Evolutionary conservation across 2,797 vertebrate genomes (phyloP).

Genomic region (Mus caroli): DNA sequence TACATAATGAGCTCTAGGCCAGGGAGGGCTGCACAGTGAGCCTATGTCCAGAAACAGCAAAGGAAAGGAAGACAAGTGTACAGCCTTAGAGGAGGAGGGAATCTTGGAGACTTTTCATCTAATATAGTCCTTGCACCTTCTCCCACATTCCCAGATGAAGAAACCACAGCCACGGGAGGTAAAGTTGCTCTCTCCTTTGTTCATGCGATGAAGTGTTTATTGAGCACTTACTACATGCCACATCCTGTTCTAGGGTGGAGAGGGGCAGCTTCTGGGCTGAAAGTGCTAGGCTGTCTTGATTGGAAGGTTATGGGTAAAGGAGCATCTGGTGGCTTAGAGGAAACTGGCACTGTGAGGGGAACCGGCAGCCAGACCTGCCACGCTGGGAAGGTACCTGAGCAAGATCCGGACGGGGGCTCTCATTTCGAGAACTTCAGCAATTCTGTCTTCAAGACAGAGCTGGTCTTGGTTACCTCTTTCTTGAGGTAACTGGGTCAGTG

Average conservation of each 20-base stretch:
- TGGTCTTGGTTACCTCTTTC: neutral
- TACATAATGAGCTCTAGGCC: neutral
- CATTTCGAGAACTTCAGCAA: neutral
- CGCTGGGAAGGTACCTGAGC: neutral
- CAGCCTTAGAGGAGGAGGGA: constrained; percentile 57
- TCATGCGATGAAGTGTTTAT: constrained; percentile 78
- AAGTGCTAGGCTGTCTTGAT: constrained; percentile 4
- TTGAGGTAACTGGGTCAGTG: neutral
- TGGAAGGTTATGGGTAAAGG: neutral
- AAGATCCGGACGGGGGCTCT: neutral
- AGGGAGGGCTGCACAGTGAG: no score
- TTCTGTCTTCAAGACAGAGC: constrained; percentile 48
- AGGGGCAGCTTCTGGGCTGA: constrained; percentile 25
- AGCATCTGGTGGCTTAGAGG: neutral
- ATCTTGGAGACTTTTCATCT: constrained; percentile 71
- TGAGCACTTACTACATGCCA: constrained; percentile 80
- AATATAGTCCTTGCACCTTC: constrained; percentile 83
- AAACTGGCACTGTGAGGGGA: neutral
- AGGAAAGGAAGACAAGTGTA: neutral
- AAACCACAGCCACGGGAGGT: constrained; percentile 78
- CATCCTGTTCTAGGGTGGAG: constrained; percentile 73
- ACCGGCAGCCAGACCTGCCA: neutral
- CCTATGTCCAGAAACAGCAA: no score
- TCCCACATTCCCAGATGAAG: constrained; percentile 84
- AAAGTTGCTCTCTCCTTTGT: constrained; percentile 78